Evolutionary conservation across 2,888 invertebrate species (phyloP).

Genomic region (Hedya salicella): DNA sequence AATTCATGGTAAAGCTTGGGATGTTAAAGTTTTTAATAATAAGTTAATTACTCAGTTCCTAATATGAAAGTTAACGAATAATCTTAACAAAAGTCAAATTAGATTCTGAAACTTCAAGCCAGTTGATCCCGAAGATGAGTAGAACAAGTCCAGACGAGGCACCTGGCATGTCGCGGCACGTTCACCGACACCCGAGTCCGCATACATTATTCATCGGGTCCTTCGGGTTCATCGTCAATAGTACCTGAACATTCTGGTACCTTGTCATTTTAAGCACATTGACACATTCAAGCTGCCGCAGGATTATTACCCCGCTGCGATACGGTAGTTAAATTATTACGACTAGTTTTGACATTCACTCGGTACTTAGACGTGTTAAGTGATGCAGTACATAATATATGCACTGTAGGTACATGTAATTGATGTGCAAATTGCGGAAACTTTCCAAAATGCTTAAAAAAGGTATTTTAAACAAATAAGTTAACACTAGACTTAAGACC

Average conservation of each 20-base stretch:
- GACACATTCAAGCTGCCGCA: neutral
- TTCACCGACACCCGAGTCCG: slow-evolving; percentile 6
- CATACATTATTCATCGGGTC: slow-evolving; percentile 19
- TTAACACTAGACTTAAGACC: too few species aligned
- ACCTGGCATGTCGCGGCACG: slow-evolving; percentile 14
- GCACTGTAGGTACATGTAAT: too few species aligned
- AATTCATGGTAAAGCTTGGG: too few species aligned
- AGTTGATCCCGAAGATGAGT: neutral
- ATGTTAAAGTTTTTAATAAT: too few species aligned
- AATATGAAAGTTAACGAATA: neutral
- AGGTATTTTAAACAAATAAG: too few species aligned
- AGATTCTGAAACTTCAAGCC: neutral
- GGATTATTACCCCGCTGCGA: neutral
- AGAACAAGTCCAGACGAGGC: neutral
- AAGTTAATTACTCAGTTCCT: too few species aligned
- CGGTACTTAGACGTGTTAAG: too few species aligned
- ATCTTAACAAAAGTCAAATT: neutral
- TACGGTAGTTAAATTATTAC: neutral
- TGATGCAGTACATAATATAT: too few species aligned
- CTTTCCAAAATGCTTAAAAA: too few species aligned
- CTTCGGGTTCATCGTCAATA: neutral
- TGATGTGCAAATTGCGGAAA: too few species aligned
- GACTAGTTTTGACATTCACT: neutral
- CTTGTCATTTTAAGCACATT: neutral
- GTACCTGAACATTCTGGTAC: neutral